Evolutionary conservation across 2,797 vertebrate species (phyloP), one percentile per base, ranked within the genome.

Genomic region (Sebastolobus alascanus): DNA sequence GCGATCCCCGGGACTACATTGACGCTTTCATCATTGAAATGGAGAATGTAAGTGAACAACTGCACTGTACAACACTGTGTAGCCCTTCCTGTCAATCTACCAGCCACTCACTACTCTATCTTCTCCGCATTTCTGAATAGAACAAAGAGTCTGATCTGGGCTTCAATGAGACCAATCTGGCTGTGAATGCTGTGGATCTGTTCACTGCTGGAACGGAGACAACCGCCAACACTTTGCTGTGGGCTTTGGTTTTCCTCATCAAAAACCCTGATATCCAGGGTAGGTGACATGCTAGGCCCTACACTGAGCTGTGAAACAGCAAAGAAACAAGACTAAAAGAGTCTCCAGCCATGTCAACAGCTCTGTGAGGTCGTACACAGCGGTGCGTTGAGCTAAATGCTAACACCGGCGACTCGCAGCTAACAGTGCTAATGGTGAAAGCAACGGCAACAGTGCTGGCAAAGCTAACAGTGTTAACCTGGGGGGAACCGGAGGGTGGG

Each of bases 191-290:
- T 0, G 8, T 96, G 0, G 97, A 98, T 72, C 90, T 98, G 14
- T 94, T 98, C 22, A 12, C 96, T 0, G 97, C 97, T 0, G 97
- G 97, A 31, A 97, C 96, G 0, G 97, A 97, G 84, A 97, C 97
- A 35, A 96, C 96, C 0, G 89, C 96, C 16, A 94, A 95, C 0
- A 96, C 96, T 0, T 22, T 97, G 35, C 94, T 91, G 79, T 97
- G 97, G 97, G 96, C 83, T 52, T 65, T 98, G 67, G 81, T 97
- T 0, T 97, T 90, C n/a, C 93, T 97, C 90, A 93, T 94, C 31
- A 38, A 77, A 0, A 0, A 96, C 35, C 97, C 96, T 0, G 95
- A 97, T 9, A 86, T 97, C 54, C 96, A 97, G 92, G 94, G 97
- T 97, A 85, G 70, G 93, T 61, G 33, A 52, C 31, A 37, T 27